Evolutionary conservation across 2,113 vertebrate genomes (phyloP).

Genomic region (Miniopterus natalensis): DNA sequence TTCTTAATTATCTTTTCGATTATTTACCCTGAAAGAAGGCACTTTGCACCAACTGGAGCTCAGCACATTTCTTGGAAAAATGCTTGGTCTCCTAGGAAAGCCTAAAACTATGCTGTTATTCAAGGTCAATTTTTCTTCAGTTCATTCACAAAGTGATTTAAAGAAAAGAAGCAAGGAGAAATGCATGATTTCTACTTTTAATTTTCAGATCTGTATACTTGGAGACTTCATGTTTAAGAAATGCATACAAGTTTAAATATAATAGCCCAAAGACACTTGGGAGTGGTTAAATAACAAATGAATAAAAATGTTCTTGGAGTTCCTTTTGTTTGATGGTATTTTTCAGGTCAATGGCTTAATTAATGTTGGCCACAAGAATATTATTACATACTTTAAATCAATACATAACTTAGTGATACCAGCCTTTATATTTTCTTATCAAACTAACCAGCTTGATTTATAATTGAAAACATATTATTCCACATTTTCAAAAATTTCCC

Average conservation of each 20-base stretch:
- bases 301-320: neutral
- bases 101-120: neutral
- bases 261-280: neutral
- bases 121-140: neutral
- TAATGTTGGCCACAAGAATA: neutral
- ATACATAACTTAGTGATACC: neutral
- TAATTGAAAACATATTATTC: neutral
- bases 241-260: neutral
- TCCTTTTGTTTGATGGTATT: neutral
- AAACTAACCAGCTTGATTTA: neutral
- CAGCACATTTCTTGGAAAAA: neutral
- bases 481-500: neutral
- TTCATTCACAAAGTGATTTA: neutral
- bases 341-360: neutral
- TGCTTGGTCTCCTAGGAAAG: neutral
- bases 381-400: neutral
- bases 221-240: neutral
- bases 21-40: neutral
- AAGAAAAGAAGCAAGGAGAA: neutral
- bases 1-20: neutral
- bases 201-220: neutral
- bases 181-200: neutral
- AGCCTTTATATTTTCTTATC: neutral
- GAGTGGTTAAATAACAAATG: neutral
- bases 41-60: neutral